A percentile compares a stretch with the other conserved stretches of the same genome.
These are phyloP conservation scores for Drosophila sp. DNA, from an alignment of 1,140 invertebrate species.

Conservation along the genomic window DNA sequence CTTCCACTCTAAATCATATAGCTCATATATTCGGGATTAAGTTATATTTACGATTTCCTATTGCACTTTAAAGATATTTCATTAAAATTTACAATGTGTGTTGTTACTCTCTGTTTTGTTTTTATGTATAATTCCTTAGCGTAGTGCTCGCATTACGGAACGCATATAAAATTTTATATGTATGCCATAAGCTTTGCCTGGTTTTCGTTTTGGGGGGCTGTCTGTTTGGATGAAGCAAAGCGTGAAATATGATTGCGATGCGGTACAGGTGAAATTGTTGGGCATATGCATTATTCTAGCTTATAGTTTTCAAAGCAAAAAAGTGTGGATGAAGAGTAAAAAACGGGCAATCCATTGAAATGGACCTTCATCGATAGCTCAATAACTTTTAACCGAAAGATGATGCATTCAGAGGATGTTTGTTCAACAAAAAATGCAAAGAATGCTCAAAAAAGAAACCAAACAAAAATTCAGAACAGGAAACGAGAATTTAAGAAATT, in stretches of 20 bases:
- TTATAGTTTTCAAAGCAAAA: neutral
- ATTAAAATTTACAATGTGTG: conserved; percentile 68
- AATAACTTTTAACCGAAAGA: too few relatives aligned
- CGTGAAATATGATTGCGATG: conserved; percentile 75
- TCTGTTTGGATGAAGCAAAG: conserved; percentile 68
- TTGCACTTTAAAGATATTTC: conserved; percentile 68
- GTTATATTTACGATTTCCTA: conserved; percentile 52
- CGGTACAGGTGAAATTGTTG: conserved; percentile 26
- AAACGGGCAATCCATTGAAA: too few relatives aligned
- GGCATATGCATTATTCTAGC: conserved; percentile 8
- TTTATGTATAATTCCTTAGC: conserved; percentile 38
- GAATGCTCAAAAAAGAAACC: too few relatives aligned
- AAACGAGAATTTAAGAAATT: too few relatives aligned
- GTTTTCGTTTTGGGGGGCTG: conserved; percentile 43
- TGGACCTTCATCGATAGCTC: too few relatives aligned
- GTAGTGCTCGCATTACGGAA: conserved; percentile 43
- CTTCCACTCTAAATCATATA: conserved; percentile 32
- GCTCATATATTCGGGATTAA: conserved; percentile 44
- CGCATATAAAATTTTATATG: conserved; percentile 66
- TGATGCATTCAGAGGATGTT: too few relatives aligned
- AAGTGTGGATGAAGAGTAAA: neutral
- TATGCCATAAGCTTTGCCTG: conserved; percentile 23
- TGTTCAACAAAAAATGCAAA: too few relatives aligned
- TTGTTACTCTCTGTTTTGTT: conserved; percentile 7
- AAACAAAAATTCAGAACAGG: too few relatives aligned